Evolutionary conservation across 2,113 vertebrate genomes (phyloP), one percentile per base, ranked within the genome.

Genomic region (Nematolebias whitei): DNA sequence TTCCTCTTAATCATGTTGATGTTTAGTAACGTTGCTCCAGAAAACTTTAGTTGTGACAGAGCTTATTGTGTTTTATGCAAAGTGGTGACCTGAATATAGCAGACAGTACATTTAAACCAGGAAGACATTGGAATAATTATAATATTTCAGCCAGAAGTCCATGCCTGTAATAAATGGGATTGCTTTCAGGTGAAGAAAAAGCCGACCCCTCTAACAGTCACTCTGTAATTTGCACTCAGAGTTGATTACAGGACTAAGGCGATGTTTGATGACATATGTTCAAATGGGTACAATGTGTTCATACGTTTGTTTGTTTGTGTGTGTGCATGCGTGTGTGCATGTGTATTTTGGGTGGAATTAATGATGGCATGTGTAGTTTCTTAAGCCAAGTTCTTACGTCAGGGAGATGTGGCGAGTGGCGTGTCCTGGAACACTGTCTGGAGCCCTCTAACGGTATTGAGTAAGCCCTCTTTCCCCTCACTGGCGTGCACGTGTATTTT

Each of bases 391-490:
- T 78, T n/a, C n/a, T n/a, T 63, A 48, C 63, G 52, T 72, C 45
- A 56, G 55, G 48, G 38, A 38, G 53, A 51, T 38, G 39, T 40
- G 19, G 39, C 68, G 68, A 75, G 70, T 68, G 77, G 61, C 67
- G 5, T 41, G 39, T 60, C 45, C 71, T 49, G 50, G 45, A 64
- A 62, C 23, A 15, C 65, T 48, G 61, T 72, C 77, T 85, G 75
- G 69, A 78, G 64, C 64, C 39, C 41, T 38, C 71, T 79, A 82
- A 86, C 62, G 12, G 80, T 56, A 71, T 63, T 19, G 38, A 78
- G 70, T 80, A 63, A 79, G 62, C 55, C 63, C 78, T 70, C 80
- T 38, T 74, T 70, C 63, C 63, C 60, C 74, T 76, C 78, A 40
- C 48, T 73, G 72, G 73, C 23, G 43, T 64, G 71, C 18, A n/a